Evolutionary conservation across 2,113 vertebrate species (phyloP).

Genomic region (Ploceus nigricollis): DNA sequence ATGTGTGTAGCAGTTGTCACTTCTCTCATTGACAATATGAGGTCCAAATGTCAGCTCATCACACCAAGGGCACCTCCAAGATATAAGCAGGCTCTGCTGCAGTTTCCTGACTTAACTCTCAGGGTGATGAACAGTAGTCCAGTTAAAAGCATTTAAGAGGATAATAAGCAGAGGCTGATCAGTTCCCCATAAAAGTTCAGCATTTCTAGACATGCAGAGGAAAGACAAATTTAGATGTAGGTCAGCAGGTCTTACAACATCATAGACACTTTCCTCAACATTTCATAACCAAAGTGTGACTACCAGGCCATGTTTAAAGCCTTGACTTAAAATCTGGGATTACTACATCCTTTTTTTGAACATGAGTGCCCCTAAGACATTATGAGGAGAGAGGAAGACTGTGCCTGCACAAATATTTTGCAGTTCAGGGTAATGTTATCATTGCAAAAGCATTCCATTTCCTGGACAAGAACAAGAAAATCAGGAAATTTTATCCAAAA

Average conservation of each 20-base stretch:
- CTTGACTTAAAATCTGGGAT: not conserved
- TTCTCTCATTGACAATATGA: not conserved
- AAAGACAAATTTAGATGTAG: not conserved
- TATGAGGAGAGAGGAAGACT: not conserved
- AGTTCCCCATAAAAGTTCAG: not conserved
- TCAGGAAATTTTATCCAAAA: not conserved
- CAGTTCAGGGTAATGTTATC: not conserved
- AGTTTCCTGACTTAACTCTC: not conserved
- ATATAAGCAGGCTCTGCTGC: fast-evolving
- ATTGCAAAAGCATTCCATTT: not conserved
- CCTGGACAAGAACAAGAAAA: not conserved
- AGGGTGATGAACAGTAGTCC: not conserved
- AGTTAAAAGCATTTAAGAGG: not conserved
- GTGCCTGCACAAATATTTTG: not conserved
- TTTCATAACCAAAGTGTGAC: not conserved
- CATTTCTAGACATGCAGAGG: not conserved
- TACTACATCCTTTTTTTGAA: not conserved
- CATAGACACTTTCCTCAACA: not conserved
- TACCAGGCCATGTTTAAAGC: not conserved
- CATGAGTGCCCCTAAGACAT: fast-evolving
- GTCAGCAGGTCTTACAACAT: not conserved
- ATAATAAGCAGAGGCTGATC: not conserved
- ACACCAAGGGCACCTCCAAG: not conserved
- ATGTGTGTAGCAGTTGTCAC: not conserved
- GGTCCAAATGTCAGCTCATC: not conserved